Base-by-base conservation (phyloP, 2,888 invertebrate species). In the Trachelus tabidus region DNA sequence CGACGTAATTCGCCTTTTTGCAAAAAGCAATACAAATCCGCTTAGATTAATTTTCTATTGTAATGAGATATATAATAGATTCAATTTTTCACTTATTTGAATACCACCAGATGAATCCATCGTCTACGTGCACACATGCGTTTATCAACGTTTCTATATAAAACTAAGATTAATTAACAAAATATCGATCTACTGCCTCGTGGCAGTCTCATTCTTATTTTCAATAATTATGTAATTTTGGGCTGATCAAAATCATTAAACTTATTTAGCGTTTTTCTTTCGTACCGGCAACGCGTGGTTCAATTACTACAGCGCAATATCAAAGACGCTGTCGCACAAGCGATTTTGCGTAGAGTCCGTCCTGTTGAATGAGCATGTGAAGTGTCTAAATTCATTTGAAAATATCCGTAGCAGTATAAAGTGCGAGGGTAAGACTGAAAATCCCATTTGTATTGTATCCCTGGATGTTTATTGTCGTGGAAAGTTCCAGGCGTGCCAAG, bases 401-500 rank as follows among this genome's bases (percentile, higher is more conserved):
- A 56, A 56, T 23, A 23, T 56, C 9, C 9, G 0, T 56, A 23
- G 9, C 2, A 9, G 15, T 1, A 23, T 56, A 6, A 9, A 56
- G 40, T 56, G 6, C 40, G 23, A 23, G 40, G 9, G 2, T 56
- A 23, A 15, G 40, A 40, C 40, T 40, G 15, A 12, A 40, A 56
- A 15, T 56, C 6, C 6, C 23, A 56, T 56, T 56, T 15, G 15
- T 23, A 31, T 71, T 31, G 71, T 33, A 1, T 30, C 12, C 12
- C 71, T 71, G 71, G 31, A 12, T 71, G 31, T 71, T 33, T 71
- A 34, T 33, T 33, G 31, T 33, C 31, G 34, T 30, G 71, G 71
- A 71, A 71, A 71, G 12, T 71, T 71, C 71, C 71, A 71, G 71
- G 31, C 71, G 71, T 71, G 71, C 31, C 31, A 71, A 71, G 34